phyloP scores from a whole-genome alignment of 2,113 vertebrate genomes.

The Tragelaphus buxtoni region DNA sequence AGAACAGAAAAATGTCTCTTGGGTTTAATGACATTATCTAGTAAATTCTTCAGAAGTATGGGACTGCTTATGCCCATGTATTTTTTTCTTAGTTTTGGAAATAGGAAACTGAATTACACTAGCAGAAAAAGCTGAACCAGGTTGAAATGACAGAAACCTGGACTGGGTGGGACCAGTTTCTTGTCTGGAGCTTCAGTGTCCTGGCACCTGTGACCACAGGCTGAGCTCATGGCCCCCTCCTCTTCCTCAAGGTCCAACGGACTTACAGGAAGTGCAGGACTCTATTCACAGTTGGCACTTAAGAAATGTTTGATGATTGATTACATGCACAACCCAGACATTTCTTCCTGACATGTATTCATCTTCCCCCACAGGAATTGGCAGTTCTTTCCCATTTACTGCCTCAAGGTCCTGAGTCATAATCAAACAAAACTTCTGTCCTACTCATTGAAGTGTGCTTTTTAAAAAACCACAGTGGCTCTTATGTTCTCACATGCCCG shows the following conservation, averaged over 20 bases:
- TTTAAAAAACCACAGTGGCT: background rate
- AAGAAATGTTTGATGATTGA: background rate
- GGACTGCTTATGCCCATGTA: background rate
- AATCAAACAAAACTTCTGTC: constrained; percentile 35
- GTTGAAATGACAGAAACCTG: background rate
- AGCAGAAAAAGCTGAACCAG: background rate
- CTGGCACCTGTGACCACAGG: background rate
- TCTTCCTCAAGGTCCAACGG: background rate
- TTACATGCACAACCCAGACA: background rate
- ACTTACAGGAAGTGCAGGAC: background rate
- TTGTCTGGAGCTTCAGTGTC: background rate
- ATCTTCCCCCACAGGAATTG: constrained; percentile 7
- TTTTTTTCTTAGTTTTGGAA: background rate
- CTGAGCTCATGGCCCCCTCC: background rate
- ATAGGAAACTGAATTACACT: background rate
- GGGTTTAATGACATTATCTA: background rate
- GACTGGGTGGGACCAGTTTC: background rate
- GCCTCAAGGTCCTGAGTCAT: constrained; percentile 22
- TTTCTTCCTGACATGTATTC: background rate
- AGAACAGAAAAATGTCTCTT: background rate
- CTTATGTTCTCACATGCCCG: constrained; percentile 13
- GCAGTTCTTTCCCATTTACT: background rate
- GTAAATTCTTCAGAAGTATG: background rate
- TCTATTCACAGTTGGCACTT: background rate
- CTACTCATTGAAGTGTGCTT: constrained; percentile 5